Conservation (phyloP, 2,797 vertebrate genomes). For the Chrysocyon brachyurus region DNA sequence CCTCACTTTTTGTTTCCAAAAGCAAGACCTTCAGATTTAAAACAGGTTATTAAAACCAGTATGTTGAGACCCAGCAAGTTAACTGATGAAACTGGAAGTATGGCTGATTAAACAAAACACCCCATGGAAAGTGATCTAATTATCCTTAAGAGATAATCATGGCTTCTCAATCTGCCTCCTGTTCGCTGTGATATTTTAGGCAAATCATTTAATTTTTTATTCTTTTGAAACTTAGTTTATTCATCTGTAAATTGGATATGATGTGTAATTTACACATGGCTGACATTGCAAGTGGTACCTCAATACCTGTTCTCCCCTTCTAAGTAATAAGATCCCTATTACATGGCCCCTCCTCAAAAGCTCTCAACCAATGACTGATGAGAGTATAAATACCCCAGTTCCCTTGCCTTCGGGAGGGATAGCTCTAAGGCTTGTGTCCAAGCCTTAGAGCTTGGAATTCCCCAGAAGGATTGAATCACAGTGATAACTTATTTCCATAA, state of each 20-base stretch:
- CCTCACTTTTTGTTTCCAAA: too few relatives aligned
- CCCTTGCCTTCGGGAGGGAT: not conserved
- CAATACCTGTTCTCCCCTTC: not conserved
- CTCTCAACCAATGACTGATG: not conserved
- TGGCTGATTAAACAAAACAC: not conserved
- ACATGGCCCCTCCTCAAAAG: not conserved
- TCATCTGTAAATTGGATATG: not conserved
- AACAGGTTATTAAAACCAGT: not conserved
- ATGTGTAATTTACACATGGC: not conserved
- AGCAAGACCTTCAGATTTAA: conserved; percentile 8
- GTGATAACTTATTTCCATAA: not conserved
- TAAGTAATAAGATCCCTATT: not conserved
- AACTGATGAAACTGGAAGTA: not conserved
- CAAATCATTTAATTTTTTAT: not conserved
- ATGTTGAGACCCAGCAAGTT: not conserved
- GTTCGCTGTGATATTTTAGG: not conserved
- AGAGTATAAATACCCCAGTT: not conserved
- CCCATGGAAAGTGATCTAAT: not conserved
- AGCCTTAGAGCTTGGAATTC: not conserved
- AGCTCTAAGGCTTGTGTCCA: not conserved
- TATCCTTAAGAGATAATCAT: not conserved
- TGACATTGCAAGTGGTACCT: not conserved
- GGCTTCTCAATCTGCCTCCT: not conserved
- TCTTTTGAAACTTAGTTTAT: not conserved
- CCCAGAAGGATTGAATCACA: not conserved